Evolutionary conservation across 2,113 vertebrate species (phyloP), one percentile per base, ranked within the genome.

Genomic region (Mesitornis unicolor): DNA sequence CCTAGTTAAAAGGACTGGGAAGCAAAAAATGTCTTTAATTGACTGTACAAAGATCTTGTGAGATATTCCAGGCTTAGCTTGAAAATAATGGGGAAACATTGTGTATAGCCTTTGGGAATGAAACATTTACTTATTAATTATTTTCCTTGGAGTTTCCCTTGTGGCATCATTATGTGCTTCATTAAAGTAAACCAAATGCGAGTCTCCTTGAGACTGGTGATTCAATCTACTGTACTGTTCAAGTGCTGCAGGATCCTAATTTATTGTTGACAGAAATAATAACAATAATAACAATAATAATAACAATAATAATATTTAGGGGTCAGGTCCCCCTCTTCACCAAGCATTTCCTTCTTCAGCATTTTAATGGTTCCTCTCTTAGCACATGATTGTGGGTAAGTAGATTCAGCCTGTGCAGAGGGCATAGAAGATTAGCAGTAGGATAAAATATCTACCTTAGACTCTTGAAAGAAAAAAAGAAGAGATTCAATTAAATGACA

Each of bases 131-230:
- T 95, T 93, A 77, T 64, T 96, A 93, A 95, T 95, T 95, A 95
- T 94, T 91, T 97, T 80, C 33, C 60, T 78, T 53, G 60, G 83
- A 50, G 19, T 71, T 94, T 97, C 87, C 82, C 91, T 94, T 2
- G 63, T 92, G 94, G 71, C 76, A 75, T 94, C 82, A 82, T 97
- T 96, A 96, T 94, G 18, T 54, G 67, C 71, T 95, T 92, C 91
- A 87, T 84, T 95, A 95, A 80, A 93, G 56, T 50, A 64, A 87
- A 74, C 31, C 31, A 78, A 91, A 53, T 25, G 45, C 0, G 0
- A 67, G 11, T 48, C 14, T 88, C 25, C 60, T 68, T 2, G 5
- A 76, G 69, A 48, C 33, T 78, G 51, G 76, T 67, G 64, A 80
- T 42, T 81, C 60, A 84, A 5, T 35, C 42, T 90, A 33, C 33